Conservation (phyloP, 1,140 invertebrate species). For the Solenopsis fugax region DNA sequence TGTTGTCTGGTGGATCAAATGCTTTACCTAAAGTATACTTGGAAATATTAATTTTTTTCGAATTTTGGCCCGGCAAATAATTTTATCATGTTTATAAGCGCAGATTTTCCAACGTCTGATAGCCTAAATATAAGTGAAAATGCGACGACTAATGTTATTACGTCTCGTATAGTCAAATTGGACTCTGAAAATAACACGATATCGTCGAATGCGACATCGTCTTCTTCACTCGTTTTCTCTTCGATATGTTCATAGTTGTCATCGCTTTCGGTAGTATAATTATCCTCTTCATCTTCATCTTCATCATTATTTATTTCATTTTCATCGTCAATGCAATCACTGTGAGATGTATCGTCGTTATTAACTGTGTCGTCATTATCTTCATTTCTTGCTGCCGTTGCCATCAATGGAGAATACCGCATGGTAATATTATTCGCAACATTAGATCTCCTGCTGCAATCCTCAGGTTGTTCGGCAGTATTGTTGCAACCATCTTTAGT, state of each 20-base stretch:
- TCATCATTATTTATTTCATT: slow-evolving; percentile 15
- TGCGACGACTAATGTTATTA: slow-evolving; percentile 1
- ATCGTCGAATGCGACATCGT: slow-evolving; percentile 5
- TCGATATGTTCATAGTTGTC: slow-evolving; percentile 11
- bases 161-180: slow-evolving; percentile 23
- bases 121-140: slow-evolving; percentile 6
- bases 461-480: neutral
- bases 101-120: slow-evolving; percentile 3
- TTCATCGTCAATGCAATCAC: slow-evolving; percentile 7
- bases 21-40: slow-evolving; percentile 17
- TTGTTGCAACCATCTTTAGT: slow-evolving; percentile 3
- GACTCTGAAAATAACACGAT: slow-evolving; percentile 1
- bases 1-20: slow-evolving; percentile 19
- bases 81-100: slow-evolving; percentile 31
- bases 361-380: slow-evolving; percentile 14
- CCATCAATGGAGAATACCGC: neutral
- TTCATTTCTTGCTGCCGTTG: slow-evolving; percentile 4
- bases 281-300: slow-evolving; percentile 6
- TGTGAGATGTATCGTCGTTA: slow-evolving; percentile 11
- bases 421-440: slow-evolving; percentile 17
- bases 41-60: slow-evolving; percentile 22
- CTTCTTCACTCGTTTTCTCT: slow-evolving; percentile 15
- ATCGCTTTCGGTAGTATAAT: slow-evolving; percentile 4
- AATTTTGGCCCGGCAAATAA: slow-evolving; percentile 32
- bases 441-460: slow-evolving; percentile 16